Conservation (phyloP, 1,140 invertebrate species). For the Zophobas morio region DNA sequence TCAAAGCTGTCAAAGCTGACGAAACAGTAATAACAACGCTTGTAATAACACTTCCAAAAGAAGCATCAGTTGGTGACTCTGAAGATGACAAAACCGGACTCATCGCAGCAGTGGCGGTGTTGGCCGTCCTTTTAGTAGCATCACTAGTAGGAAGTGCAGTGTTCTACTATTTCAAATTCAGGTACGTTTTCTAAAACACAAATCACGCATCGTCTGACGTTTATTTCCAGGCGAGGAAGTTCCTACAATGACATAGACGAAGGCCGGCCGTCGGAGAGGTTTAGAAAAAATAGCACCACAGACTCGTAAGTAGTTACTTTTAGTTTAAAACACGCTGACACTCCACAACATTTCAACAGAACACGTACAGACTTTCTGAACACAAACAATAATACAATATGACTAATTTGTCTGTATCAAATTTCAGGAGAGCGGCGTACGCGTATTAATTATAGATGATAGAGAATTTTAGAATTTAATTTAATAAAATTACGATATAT, state of each 20-base stretch:
- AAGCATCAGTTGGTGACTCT: not conserved
- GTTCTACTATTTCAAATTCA: constrained; percentile 60
- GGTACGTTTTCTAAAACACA: constrained; percentile 46
- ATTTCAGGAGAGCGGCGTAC: constrained; percentile 16
- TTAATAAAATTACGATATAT: not conserved
- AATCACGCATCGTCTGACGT: not conserved
- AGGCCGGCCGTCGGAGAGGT: not conserved
- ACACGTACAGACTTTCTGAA: constrained; percentile 8
- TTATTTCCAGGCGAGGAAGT: not conserved
- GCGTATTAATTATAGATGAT: constrained; percentile 3
- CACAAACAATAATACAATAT: constrained; percentile 30
- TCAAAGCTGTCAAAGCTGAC: not conserved
- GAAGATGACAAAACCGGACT: constrained; percentile 55
- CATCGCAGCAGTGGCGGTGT: constrained; percentile 62
- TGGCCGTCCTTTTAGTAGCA: constrained; percentile 58
- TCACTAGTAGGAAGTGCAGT: constrained; percentile 55
- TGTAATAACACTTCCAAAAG: not conserved
- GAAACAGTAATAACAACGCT: not conserved
- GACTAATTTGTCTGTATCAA: constrained; percentile 7
- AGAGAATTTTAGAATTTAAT: not conserved
- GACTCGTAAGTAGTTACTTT: constrained; percentile 1
- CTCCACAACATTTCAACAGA: not conserved
- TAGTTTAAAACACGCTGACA: not conserved
- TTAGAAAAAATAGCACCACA: constrained; percentile 17
- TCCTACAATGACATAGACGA: constrained; percentile 1